Conservation (phyloP, 2,888 invertebrate species). For the Noctua comes region DNA sequence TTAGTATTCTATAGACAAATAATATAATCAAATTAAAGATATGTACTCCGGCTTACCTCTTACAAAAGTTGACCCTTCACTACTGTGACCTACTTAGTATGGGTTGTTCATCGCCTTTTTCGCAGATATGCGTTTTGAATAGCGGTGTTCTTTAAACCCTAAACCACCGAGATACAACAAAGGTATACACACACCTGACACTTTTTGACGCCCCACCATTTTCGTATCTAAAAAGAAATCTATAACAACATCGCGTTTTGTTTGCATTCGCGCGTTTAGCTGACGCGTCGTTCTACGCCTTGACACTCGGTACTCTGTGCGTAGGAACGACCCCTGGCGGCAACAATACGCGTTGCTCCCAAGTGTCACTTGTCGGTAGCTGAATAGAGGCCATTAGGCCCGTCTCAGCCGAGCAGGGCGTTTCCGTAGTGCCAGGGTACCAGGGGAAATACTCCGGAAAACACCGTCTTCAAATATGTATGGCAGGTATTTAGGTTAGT, state of each 20-base stretch:
- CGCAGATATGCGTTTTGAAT: not conserved
- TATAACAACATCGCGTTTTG: slow-evolving; percentile 37
- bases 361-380: slow-evolving; percentile 74
- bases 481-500: slow-evolving; percentile 54
- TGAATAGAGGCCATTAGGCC: slow-evolving; percentile 79
- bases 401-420: slow-evolving; percentile 60
- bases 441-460: slow-evolving; percentile 68
- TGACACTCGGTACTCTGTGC: slow-evolving; percentile 33
- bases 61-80: too few species aligned
- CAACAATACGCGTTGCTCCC: slow-evolving; percentile 72
- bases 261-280: slow-evolving; percentile 58
- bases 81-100: too few species aligned
- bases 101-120: not conserved
- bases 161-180: not conserved
- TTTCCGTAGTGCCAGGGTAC: slow-evolving; percentile 52
- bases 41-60: too few species aligned
- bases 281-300: slow-evolving; percentile 29
- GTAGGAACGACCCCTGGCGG: slow-evolving; percentile 40
- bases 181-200: not conserved
- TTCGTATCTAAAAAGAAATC: slow-evolving; percentile 11
- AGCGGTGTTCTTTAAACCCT: not conserved
- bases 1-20: too few species aligned
- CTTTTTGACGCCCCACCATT: not conserved
- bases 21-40: too few species aligned
- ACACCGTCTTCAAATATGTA: slow-evolving; percentile 58